Evolutionary conservation across 30 jellyfish, hydroid and myxozoan genomes (phyloP), one percentile per base, ranked within the genome.

Genomic region (Aurelia sp.): DNA sequence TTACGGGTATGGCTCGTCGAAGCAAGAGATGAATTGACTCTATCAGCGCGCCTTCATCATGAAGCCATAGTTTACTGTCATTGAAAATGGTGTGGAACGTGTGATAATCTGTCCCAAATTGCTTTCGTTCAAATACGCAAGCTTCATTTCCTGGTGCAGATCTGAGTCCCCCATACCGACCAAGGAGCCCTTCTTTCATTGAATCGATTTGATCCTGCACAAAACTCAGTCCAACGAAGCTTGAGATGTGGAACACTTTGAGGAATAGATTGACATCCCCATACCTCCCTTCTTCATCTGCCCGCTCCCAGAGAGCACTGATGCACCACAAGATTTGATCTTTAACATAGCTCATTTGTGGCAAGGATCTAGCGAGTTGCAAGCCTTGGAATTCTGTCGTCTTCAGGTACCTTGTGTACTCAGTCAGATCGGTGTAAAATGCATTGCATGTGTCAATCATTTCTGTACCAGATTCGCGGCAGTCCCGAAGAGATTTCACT

Each of bases 301-400:
- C 89, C n/a, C 62, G 63, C 50, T 61, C 47, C 84, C 84, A 82
- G 40, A 69, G 59, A 9, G 13, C 35, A 17, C n/a, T 58, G 13
- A 66, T 48, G 70, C 71, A 84, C 93, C 93, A 84, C 63, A 18
- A 57, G 40, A 84, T 84, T 55, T 84, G 93, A 20, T 73, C 87
- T 41, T 84, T 84, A 16, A 84, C 81, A 63, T 21, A 63, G 13
- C 12, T 18, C 93, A 84, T 72, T 11, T 66, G 76, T n/a, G 86
- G 93, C 22, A 84, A 72, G n/a, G 85, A 84, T 37, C 48, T 84
- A 15, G 66, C 86, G 8, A 84, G 69, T 74, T 61, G 81, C 53
- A 62, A 20, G 31, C 93, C 93, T 3, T 77, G 10, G 33, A 73
- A 72, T 13, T 73, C 37, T 48, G 7, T 21, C 17, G 17, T 55